Base-by-base conservation (phyloP, 2,888 invertebrate genomes). In the Leptarthrus brevirostris region DNA sequence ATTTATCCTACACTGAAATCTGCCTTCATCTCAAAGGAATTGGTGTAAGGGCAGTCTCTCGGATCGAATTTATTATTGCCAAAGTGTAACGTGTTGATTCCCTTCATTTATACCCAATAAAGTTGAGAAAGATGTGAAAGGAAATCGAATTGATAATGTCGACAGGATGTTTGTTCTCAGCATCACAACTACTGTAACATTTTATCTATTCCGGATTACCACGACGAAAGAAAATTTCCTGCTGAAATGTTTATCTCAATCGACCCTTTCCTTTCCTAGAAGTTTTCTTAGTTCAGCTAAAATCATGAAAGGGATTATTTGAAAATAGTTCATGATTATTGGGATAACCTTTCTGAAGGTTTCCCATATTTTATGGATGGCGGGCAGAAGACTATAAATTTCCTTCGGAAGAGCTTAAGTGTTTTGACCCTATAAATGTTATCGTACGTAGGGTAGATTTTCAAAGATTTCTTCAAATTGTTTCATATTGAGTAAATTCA, bases 121-220 rank as follows among this genome's bases (percentile, higher is more conserved):
- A 20, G 52, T 52, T 69, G 44, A 54, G 54, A 71, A 54, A 40
- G 34, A 53, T 54, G 40, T 24, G 44, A 54, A 71, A 36, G 71
- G 54, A 54, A 71, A 71, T 71, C 71, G 71, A 54, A 71, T 71
- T 71, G 71, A 71, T 71, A 71, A 54, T 71, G 71, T 40, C 54
- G 53, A 54, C 54, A 71, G 71, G 53, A 71, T 54, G 53, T 36
- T 54, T 71, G 54, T 71, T 71, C 53, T 40, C 71, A 40, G 26
- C 54, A 54, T 34, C 58, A 71, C 36, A 36, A 71, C 24, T 16
- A 36, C 54, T 53, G 14, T 54, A 24, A 16, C 16, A 14, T 30
- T 53, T 36, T 58, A 16, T n/a, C 6, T 18, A 16, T 58, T 36
- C 18, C 16, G n/a, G 1, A 24, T 2, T 22, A 20, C 54, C 30